Evolutionary conservation across 2,797 vertebrate genomes (phyloP), one percentile per base, ranked within the genome.

Genomic region (Labeo calbasu): DNA sequence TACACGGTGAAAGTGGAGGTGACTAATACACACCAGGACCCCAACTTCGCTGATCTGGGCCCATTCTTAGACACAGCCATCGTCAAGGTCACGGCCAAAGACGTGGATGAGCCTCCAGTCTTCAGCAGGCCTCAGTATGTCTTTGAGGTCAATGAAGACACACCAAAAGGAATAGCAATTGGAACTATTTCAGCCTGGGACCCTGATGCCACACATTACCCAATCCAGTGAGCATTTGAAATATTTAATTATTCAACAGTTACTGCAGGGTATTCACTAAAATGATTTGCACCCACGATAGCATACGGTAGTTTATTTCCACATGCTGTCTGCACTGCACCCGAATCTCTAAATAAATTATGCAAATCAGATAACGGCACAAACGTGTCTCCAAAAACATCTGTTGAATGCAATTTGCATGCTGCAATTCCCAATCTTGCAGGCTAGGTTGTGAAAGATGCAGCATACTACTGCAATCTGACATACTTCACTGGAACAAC

Each of bases 131-230:
- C 89, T 0, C 94, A 92, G 51, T 96, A 96, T 82, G 88, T 96
- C 88, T 93, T 97, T 81, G 96, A 97, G 59, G 96, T 96, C 40
- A 95, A 95, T 82, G 96, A 97, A 91, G 95, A 96, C 81, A 91
- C 90, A 8, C 94, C 92, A 12, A 94, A 95, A 77, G 96, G 96
- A 59, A 96, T 89, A 59, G 93, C 95, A 59, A 94, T 97, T 17
- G 96, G 96, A 2, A 92, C 95, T 19, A 94, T 97, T 36, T 91
- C 92, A 43, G 96, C 96, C 2, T 94, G 94, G 87, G 96, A 97
- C 86, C 96, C 96, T 2, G 96, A 97, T 85, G 85, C 89, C 66
- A 88, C 91, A 43, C 95, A 93, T 85, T 95, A 94, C 68, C 88
- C 93, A 85, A 92, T 97, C 88, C 95, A 94, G 96, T 97, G 92